phyloP scores from a whole-genome alignment of 1,140 invertebrate genomes.

The Papilio dardanus region DNA sequence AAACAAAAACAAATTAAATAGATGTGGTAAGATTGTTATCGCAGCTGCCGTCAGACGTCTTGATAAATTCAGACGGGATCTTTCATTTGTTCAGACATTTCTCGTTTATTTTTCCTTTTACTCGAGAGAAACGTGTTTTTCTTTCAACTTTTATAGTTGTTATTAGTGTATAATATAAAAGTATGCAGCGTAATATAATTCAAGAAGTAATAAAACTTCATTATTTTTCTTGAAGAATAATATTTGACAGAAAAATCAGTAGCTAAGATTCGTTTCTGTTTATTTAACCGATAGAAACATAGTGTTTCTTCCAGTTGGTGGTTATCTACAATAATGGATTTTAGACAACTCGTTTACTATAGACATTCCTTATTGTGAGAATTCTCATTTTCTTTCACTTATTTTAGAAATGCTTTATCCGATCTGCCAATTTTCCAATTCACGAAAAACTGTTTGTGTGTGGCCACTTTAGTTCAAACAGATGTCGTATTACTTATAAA shows the following conservation, averaged over 20 bases:
- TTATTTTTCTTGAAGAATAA: too few species aligned
- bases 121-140: not conserved
- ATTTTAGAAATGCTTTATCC: too few species aligned
- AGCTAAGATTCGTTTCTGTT: too few species aligned
- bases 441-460: too few species aligned
- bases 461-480: not conserved
- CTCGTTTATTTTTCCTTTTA: conserved; percentile 21
- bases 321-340: too few species aligned
- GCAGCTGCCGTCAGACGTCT: not conserved
- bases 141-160: conserved; percentile 4
- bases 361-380: too few species aligned
- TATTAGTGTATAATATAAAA: not conserved
- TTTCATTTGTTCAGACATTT: conserved; percentile 26
- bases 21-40: conserved; percentile 17
- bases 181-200: not conserved
- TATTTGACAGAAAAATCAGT: too few species aligned
- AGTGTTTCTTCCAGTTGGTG: too few species aligned
- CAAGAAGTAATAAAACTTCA: not conserved
- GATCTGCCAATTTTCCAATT: too few species aligned
- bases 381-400: too few species aligned
- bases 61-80: conserved; percentile 26
- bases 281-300: too few species aligned
- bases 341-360: too few species aligned
- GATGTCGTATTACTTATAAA: not conserved
- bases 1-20: not conserved